These are phyloP conservation scores for Salvelinus alpinus DNA, from an alignment of 2,113 vertebrate genomes.

Conservation along the genomic window DNA sequence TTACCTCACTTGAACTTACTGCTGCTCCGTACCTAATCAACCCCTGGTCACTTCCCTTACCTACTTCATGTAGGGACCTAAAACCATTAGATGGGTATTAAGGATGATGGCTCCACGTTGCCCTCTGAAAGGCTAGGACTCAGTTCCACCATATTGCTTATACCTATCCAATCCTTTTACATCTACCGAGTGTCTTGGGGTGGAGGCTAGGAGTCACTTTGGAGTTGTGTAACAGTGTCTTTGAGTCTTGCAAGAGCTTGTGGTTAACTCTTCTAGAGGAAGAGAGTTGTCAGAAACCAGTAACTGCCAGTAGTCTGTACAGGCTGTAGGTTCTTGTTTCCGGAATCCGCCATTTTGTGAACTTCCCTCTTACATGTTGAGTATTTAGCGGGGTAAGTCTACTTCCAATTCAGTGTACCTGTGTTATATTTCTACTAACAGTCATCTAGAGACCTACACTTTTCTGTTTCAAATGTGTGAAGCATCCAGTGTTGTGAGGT, in stretches of 20 bases:
- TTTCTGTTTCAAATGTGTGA: neutral
- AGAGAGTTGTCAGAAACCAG: no score
- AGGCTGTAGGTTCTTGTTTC: conserved; percentile 62
- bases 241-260: conserved; percentile 20
- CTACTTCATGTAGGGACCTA: neutral
- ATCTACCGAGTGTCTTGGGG: conserved; percentile 14
- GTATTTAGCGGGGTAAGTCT: conserved; percentile 67
- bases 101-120: neutral
- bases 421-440: neutral
- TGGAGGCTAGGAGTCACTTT: conserved; percentile 36
- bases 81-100: conserved; percentile 16
- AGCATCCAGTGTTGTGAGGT: neutral
- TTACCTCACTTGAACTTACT: no score
- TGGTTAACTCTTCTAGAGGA: conserved; percentile 52
- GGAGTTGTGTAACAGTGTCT: conserved; percentile 29
- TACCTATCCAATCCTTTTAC: neutral
- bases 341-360: conserved; percentile 85
- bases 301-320: no score
- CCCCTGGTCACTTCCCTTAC: conserved; percentile 14
- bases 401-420: neutral
- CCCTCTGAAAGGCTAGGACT: neutral
- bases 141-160: conserved; percentile 15
- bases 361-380: conserved; percentile 61
- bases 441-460: neutral
- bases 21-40: conserved; percentile 18